Base-by-base conservation (phyloP, 2,888 invertebrate species). In the Hypomecis atomaria region DNA sequence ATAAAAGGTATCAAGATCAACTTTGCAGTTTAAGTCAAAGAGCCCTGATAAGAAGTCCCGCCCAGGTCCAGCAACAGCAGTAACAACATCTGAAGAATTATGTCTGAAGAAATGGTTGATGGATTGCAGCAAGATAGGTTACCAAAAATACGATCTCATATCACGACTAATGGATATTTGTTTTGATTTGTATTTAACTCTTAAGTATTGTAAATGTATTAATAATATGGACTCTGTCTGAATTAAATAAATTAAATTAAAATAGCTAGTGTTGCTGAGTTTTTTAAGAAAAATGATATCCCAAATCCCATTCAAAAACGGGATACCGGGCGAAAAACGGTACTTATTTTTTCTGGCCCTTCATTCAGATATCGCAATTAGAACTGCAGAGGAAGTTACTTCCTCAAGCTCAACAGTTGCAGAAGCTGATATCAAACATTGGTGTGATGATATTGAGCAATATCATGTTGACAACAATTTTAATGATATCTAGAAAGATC, bases 301-400 rank as follows among this genome's bases (percentile, higher is more conserved):
- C 8, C 7, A 11, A 62, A 55, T 47, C 50, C n/a, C 44, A 13
- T 50, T 53, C 47, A 47, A 42, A 52, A 13, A 54, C 13, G 42
- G 43, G 23, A 37, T 56, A 40, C 58, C 52, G 6, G 76, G 76
- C 5, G 69, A 76, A 38, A 66, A 70, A 42, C 75, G 73, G 75
- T 72, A 66, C 49, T 69, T 75, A 53, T 56, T 66, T 23, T 74
- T 78, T 64, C 53, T 76, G 36, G 49, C 65, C 33, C 47, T 76
- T 42, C 73, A 78, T 68, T 74, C 77, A 43, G 57, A 72, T 13
- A 61, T 77, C 47, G 55, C 59, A 54, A 48, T 65, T 33, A 61
- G 77, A 47, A 74, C 69, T 59, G 54, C 74, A 50, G 75, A 78
- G 66, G 65, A 66, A 43, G 75, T 78, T 23, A 78, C 78, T 38